These are phyloP conservation scores for Pyrgus malvae DNA, from an alignment of 2,888 invertebrate genomes.

Conservation along the genomic window DNA sequence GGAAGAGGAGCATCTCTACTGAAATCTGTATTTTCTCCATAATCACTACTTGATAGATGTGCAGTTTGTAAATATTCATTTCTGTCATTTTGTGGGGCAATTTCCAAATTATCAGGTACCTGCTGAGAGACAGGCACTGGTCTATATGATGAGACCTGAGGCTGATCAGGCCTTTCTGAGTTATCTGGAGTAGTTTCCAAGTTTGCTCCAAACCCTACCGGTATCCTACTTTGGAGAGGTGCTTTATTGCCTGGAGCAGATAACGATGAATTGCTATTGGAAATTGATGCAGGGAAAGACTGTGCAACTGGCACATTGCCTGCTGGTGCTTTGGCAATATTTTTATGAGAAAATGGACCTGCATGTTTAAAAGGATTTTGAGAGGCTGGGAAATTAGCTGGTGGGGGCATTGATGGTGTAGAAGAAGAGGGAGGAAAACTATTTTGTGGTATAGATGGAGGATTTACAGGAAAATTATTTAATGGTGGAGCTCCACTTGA, in stretches of 20 bases:
- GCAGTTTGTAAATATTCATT: slow-evolving; percentile 90
- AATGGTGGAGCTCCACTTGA: background rate
- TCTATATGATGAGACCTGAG: slow-evolving; percentile 51
- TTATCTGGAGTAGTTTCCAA: slow-evolving; percentile 86
- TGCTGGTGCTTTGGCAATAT: slow-evolving; percentile 47
- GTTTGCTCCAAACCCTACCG: slow-evolving; percentile 79
- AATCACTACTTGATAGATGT: slow-evolving; percentile 84
- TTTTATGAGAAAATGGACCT: slow-evolving; percentile 75
- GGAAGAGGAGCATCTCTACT: slow-evolving; percentile 82
- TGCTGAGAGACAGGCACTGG: slow-evolving; percentile 50
- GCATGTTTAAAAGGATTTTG: slow-evolving; percentile 72
- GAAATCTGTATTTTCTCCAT: slow-evolving; percentile 69
- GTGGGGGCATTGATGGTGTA: slow-evolving; percentile 39
- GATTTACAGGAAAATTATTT: background rate
- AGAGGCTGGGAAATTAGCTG: slow-evolving; percentile 49
- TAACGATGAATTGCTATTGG: slow-evolving; percentile 56
- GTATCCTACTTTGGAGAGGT: slow-evolving; percentile 55
- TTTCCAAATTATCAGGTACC: slow-evolving; percentile 82
- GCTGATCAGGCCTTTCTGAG: slow-evolving; percentile 84
- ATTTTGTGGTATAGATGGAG: slow-evolving; percentile 23
- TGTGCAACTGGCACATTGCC: slow-evolving; percentile 42
- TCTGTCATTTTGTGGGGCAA: slow-evolving; percentile 85
- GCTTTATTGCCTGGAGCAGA: slow-evolving; percentile 61
- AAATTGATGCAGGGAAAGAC: slow-evolving; percentile 51
- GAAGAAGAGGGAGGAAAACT: slow-evolving; percentile 32